phyloP scores from a whole-genome alignment of 2,113 vertebrate species.

The Nansenia antarctica region DNA sequence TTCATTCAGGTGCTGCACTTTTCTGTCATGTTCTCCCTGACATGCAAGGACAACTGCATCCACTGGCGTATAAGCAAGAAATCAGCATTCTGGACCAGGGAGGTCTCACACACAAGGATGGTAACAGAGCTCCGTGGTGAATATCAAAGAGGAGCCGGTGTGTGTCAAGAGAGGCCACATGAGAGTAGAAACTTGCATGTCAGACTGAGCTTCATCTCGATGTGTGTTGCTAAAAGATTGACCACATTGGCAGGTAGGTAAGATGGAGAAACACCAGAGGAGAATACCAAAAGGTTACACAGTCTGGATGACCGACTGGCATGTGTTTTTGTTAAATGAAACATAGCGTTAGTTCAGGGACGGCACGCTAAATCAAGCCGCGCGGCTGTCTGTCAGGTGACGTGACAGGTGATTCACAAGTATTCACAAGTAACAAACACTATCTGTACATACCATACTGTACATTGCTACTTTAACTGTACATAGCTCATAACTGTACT shows the following conservation, averaged over 20 bases:
- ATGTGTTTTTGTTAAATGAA: no score
- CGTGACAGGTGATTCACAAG: no score
- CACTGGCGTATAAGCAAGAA: slow-evolving; percentile 53
- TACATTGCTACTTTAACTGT: no score
- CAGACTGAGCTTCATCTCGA: slow-evolving; percentile 36
- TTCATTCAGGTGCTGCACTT: slow-evolving; percentile 47
- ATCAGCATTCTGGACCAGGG: slow-evolving; percentile 54
- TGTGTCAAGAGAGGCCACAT: slow-evolving; percentile 47
- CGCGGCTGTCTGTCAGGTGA: no score
- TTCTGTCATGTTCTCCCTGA: slow-evolving; percentile 49
- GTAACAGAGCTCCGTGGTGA: slow-evolving; percentile 24
- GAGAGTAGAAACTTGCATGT: slow-evolving; percentile 18
- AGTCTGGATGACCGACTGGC: no score
- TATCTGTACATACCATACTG: no score
- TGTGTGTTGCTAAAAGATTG: slow-evolving; percentile 1
- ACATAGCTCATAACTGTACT: no score
- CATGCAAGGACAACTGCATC: slow-evolving; percentile 28
- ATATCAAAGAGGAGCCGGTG: slow-evolving; percentile 46
- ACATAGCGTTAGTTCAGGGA: no score
- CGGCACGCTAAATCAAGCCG: no score
- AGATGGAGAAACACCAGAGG: no score
- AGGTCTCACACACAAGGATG: slow-evolving; percentile 29
- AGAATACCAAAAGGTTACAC: slow-evolving; percentile 18
- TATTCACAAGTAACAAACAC: no score
- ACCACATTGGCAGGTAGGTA: slow-evolving; percentile 15